Percentiles rank a stretch among this genome's conserved stretches.
phyloP scores from a whole-genome alignment of 2,888 invertebrate species.

The Drosophila quinaria region DNA sequence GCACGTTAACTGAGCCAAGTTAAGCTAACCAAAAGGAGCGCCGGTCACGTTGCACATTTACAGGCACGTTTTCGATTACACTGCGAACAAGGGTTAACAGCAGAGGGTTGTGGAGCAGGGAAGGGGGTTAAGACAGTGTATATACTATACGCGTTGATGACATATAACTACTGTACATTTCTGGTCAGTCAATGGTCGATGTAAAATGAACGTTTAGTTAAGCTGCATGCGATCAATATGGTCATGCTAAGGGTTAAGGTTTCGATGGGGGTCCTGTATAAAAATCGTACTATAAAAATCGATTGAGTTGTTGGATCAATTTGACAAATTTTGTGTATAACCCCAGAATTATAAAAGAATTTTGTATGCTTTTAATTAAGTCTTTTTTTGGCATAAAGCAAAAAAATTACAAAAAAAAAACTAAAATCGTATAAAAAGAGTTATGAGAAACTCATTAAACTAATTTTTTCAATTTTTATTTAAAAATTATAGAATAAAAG shows the following conservation, averaged over 20 bases:
- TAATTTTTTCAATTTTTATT: no score
- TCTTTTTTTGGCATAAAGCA: no score
- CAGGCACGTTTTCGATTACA: slow-evolving; percentile 69
- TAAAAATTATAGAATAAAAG: no score
- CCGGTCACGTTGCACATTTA: slow-evolving; percentile 68
- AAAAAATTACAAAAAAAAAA: no score
- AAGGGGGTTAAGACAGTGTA: slow-evolving; percentile 13
- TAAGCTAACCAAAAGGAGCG: slow-evolving; percentile 56
- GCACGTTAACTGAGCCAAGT: slow-evolving; percentile 55
- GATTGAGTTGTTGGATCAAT: neutral
- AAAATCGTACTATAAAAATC: neutral
- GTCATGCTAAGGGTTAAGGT: slow-evolving; percentile 23
- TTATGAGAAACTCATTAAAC: no score
- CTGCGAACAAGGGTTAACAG: slow-evolving; percentile 16
- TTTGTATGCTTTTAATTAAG: no score
- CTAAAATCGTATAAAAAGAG: no score
- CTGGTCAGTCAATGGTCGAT: slow-evolving; percentile 44
- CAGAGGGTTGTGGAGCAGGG: neutral
- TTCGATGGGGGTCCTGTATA: neutral
- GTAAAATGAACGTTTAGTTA: slow-evolving; percentile 47
- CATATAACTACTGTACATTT: slow-evolving; percentile 57
- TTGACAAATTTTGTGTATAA: no score
- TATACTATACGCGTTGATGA: slow-evolving; percentile 54
- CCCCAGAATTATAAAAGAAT: no score
- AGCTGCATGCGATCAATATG: slow-evolving; percentile 29